A percentile compares a stretch with the other conserved stretches of the same genome.
These are phyloP conservation scores for Galleria mellonella DNA, from an alignment of 1,140 invertebrate species.

Conservation along the genomic window DNA sequence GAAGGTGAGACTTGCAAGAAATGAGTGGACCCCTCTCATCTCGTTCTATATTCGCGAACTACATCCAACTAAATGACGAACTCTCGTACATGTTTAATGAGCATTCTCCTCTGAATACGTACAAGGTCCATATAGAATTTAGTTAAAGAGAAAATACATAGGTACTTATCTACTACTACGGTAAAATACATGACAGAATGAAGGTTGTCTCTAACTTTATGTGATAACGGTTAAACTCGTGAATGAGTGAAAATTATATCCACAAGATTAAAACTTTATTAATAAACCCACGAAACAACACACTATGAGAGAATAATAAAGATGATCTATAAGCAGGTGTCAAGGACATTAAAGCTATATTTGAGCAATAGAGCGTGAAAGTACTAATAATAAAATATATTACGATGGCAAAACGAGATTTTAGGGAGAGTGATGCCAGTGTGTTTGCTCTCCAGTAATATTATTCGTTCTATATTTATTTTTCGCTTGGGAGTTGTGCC, in stretches of 20 bases:
- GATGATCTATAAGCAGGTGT: neutral
- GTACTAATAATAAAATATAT: too few relatives aligned
- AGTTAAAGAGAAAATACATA: too few relatives aligned
- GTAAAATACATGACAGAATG: too few relatives aligned
- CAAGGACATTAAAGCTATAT: neutral
- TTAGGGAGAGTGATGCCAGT: conserved; percentile 33
- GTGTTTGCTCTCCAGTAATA: conserved; percentile 36
- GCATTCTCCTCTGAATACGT: neutral
- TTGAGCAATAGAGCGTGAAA: neutral
- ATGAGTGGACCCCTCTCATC: conserved; percentile 22
- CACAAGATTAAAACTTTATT: too few relatives aligned
- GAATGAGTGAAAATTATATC: too few relatives aligned
- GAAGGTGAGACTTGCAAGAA: conserved; percentile 12
- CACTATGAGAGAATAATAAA: too few relatives aligned
- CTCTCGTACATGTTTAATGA: conserved; percentile 36
- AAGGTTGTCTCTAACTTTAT: too few relatives aligned
- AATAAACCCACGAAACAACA: too few relatives aligned
- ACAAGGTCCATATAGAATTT: too few relatives aligned
- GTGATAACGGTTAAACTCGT: too few relatives aligned
- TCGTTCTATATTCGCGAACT: conserved; percentile 24
- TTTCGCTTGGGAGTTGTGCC: conserved; percentile 44
- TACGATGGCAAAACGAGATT: conserved; percentile 8
- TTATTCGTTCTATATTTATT: conserved; percentile 43
- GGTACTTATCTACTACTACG: too few relatives aligned
- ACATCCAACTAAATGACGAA: conserved; percentile 19